Percentiles rank a stretch among this genome's conserved stretches.
Conservation (phyloP, 2,888 invertebrate genomes). For the Lasioglossum oenotherae region DNA sequence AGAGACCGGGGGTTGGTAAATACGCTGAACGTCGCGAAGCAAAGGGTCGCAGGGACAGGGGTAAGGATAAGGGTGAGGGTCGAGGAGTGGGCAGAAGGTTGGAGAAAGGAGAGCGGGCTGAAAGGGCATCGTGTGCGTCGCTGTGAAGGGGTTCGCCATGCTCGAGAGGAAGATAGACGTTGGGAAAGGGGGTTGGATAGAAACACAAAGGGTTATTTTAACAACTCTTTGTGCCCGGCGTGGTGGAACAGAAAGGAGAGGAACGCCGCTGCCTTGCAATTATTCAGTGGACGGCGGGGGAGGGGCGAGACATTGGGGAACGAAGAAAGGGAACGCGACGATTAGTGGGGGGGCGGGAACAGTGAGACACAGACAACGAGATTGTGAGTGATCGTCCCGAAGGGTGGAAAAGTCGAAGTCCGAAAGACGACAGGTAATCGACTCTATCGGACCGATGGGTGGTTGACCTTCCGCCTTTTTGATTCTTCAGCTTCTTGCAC, state of each 20-base stretch:
- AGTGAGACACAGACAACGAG: conserved; percentile 22
- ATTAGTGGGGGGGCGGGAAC: conserved; percentile 22
- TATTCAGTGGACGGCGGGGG: conserved; percentile 74
- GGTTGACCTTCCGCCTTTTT: conserved; percentile 75
- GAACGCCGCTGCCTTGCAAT: conserved; percentile 75
- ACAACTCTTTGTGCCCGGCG: conserved; percentile 76
- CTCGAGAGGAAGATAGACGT: conserved; percentile 46
- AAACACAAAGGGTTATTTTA: conserved; percentile 76
- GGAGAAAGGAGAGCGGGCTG: conserved; percentile 33
- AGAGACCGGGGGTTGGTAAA: conserved; percentile 56
- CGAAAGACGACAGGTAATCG: conserved; percentile 71
- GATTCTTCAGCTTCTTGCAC: conserved; percentile 23
- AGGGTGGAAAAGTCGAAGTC: neutral
- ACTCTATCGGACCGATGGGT: conserved; percentile 76
- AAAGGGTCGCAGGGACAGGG: conserved; percentile 60
- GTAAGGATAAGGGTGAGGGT: neutral
- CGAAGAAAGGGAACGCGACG: conserved; percentile 32
- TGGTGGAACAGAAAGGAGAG: conserved; percentile 67
- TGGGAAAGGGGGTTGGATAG: conserved; percentile 49
- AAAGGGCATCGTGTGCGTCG: conserved; percentile 43
- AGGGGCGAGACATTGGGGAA: conserved; percentile 31
- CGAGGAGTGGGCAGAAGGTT: conserved; percentile 32
- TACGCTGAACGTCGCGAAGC: conserved; percentile 67
- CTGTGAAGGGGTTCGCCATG: conserved; percentile 36
- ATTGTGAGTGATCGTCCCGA: conserved; percentile 38